phyloP scores from a whole-genome alignment of 2,888 invertebrate species.

The Hemithea aestivaria region DNA sequence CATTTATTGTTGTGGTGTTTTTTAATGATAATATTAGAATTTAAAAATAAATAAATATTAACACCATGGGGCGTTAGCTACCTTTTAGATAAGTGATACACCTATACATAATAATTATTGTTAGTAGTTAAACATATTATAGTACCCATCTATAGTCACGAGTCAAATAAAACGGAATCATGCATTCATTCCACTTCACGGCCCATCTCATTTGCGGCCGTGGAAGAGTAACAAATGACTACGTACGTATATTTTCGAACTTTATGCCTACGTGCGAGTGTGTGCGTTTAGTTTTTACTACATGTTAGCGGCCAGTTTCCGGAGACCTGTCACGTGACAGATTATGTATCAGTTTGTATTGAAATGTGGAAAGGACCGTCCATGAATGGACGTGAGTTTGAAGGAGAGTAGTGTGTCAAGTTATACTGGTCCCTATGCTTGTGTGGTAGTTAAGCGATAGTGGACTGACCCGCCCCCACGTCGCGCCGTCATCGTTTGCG shows the following conservation, averaged over 20 bases:
- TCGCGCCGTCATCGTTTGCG: constrained; percentile 65
- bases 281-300: constrained; percentile 61
- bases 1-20: no score
- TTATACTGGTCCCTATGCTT: constrained; percentile 31
- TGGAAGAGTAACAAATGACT: constrained; percentile 53
- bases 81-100: no score
- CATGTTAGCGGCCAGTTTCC: constrained; percentile 39
- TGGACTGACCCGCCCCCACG: constrained; percentile 58
- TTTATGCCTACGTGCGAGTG: constrained; percentile 60
- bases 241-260: constrained; percentile 70
- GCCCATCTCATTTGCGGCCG: constrained; percentile 67
- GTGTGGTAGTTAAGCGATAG: constrained; percentile 69
- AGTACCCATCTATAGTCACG: no score
- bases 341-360: no score
- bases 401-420: constrained; percentile 36
- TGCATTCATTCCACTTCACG: constrained; percentile 62
- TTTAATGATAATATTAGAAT: no score
- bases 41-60: no score
- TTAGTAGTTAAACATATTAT: no score
- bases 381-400: no score
- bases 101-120: no score
- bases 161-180: constrained; percentile 57
- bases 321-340: constrained; percentile 39
- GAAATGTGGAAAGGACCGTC: no score
- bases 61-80: no score